These are phyloP conservation scores for Drosophila ficusphila DNA, from an alignment of 1,140 invertebrate genomes.

Conservation along the genomic window DNA sequence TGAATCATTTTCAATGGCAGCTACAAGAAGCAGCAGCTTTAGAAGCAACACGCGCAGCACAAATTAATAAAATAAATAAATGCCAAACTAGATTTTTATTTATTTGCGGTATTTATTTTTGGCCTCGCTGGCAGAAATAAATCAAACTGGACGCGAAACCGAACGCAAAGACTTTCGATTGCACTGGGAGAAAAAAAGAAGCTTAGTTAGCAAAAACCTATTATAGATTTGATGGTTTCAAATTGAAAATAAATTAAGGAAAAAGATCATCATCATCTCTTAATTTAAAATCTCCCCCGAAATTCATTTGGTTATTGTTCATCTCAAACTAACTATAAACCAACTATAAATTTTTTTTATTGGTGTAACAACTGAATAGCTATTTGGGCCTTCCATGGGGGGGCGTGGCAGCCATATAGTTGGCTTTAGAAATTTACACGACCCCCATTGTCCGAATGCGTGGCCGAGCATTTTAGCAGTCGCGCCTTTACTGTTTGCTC, in stretches of 20 bases:
- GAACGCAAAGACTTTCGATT: constrained; percentile 31
- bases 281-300: no score
- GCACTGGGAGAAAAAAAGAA: not conserved
- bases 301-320: no score
- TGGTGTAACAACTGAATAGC: not conserved
- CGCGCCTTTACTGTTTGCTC: constrained; percentile 57
- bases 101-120: constrained; percentile 74
- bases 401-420: constrained; percentile 61
- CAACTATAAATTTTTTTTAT: not conserved
- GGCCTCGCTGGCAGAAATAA: constrained; percentile 68
- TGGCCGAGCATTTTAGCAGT: constrained; percentile 40
- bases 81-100: constrained; percentile 59
- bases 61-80: constrained; percentile 82
- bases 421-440: constrained; percentile 75
- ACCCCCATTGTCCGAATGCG: constrained; percentile 43
- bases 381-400: not conserved
- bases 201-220: no score
- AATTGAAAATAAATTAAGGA: no score
- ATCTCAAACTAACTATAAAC: no score
- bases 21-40: constrained; percentile 17
- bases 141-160: constrained; percentile 58
- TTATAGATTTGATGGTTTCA: not conserved
- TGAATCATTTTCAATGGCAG: constrained; percentile 63
- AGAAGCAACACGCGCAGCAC: constrained; percentile 66
- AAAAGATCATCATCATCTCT: no score